Base-by-base conservation (phyloP, 1,140 invertebrate genomes). In the Leptestheria dahalacensis region DNA sequence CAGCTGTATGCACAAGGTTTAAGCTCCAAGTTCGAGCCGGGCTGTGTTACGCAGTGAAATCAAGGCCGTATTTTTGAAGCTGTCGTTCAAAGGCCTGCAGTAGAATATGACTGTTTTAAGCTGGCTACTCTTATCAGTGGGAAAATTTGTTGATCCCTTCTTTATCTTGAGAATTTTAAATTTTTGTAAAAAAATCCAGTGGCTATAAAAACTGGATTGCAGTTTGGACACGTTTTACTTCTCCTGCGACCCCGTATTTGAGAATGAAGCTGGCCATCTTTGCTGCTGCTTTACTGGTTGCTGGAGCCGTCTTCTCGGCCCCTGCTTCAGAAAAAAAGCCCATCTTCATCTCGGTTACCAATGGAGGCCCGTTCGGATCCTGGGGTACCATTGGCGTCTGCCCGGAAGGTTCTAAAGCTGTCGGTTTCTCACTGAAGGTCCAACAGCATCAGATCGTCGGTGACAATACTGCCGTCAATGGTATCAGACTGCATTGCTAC, bases 311-410 rank as follows among this genome's bases (percentile, higher is more conserved):
- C 15, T 41, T 41, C 33, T 41, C 33, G 15, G 33, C 33, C 33
- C 33, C 33, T 9, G 33, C 33, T 41, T 6, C 6, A 41, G 33
- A 41, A 6, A 41, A 41, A 15, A 41, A 41, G 33, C 33, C 15
- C 33, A 41, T 41, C 15, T 41, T 9, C 33, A 41, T 41, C 6
- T 41, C 33, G 6, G 54, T 56, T 2, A 26, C 23, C 28, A 56
- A 56, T 29, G 54, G 54, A 20, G 24, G 24, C 12, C 24, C 12
- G 15, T 26, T 24, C 24, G 54, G 54, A 26, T 24, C 24, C 25
- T 56, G 54, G 54, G 24, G 33, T 11, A 18, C 23, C 20, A 24
- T 24, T 29, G 54, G 33, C 18, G 20, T 56, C 54, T 56, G 54
- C 20, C 54, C 20, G 1, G 54, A 56, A 28, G 54, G 54, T 1